These are phyloP conservation scores for Andrena cerasifolii DNA, from an alignment of 1,140 invertebrate genomes.

Conservation along the genomic window DNA sequence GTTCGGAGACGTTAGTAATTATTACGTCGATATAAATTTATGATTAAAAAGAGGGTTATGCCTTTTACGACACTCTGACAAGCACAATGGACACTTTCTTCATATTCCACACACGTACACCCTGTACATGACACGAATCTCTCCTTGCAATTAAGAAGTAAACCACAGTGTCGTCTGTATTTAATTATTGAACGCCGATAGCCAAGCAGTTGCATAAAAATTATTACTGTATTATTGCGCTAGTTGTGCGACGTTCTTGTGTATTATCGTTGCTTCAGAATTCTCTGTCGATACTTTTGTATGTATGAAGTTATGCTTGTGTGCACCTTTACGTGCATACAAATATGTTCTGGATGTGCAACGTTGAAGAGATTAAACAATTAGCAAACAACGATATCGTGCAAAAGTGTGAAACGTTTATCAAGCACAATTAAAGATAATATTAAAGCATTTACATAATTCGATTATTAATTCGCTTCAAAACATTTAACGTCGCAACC, in stretches of 20 bases:
- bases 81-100: neutral
- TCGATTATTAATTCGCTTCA: no score
- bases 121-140: neutral
- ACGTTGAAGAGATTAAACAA: slow-evolving; percentile 41
- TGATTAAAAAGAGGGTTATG: neutral
- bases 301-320: slow-evolving; percentile 52
- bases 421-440: no score
- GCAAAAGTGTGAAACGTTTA: slow-evolving; percentile 21
- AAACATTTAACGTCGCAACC: no score
- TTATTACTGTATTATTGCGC: slow-evolving; percentile 43
- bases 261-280: slow-evolving; percentile 51
- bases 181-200: slow-evolving; percentile 48
- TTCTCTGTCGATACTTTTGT: slow-evolving; percentile 52
- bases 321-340: slow-evolving; percentile 51
- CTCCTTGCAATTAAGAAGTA: neutral
- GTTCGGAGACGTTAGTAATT: no score
- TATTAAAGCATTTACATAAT: no score
- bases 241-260: slow-evolving; percentile 52
- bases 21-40: neutral
- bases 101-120: neutral
- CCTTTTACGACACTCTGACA: no score
- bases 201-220: slow-evolving; percentile 44
- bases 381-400: slow-evolving; percentile 45
- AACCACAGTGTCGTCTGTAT: slow-evolving; percentile 38
- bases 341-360: slow-evolving; percentile 50